Conservation (phyloP, 1,140 invertebrate species). For the Drosophila lowei region DNA sequence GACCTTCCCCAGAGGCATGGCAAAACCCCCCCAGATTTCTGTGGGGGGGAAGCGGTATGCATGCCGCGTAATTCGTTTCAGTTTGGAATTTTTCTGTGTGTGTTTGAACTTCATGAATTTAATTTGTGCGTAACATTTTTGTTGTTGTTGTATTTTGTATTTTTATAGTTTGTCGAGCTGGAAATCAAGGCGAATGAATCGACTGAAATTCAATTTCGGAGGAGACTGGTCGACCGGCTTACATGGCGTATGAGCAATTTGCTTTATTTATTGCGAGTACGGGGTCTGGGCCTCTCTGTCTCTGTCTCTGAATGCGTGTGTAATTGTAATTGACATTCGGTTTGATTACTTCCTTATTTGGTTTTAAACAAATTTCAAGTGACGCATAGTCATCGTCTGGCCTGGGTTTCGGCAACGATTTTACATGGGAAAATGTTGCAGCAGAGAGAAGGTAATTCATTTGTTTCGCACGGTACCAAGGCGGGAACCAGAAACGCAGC, state of each 20-base stretch:
- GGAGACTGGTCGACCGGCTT: slow-evolving; percentile 34
- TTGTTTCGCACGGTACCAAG: no score
- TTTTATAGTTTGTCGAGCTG: slow-evolving; percentile 38
- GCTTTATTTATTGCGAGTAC: slow-evolving; percentile 24
- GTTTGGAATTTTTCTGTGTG: slow-evolving; percentile 32
- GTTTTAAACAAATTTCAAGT: slow-evolving; percentile 11
- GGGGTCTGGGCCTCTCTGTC: not conserved
- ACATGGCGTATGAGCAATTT: slow-evolving; percentile 45
- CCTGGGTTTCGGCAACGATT: not conserved
- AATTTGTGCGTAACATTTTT: slow-evolving; percentile 47
- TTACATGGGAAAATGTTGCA: slow-evolving; percentile 4
- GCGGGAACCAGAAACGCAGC: no score
- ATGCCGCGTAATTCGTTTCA: slow-evolving; percentile 40
- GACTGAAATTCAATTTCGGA: slow-evolving; percentile 37
- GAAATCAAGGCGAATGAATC: slow-evolving; percentile 45
- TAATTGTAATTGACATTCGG: slow-evolving; percentile 43
- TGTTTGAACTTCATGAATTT: slow-evolving; percentile 46
- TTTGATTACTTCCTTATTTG: slow-evolving; percentile 50
- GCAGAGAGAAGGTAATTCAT: not conserved
- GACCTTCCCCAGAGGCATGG: slow-evolving; percentile 36
- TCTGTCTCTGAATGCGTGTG: slow-evolving; percentile 21
- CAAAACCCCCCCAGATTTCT: not conserved
- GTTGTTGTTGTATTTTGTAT: no score
- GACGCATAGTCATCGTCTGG: slow-evolving; percentile 10
- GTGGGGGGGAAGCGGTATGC: slow-evolving; percentile 7